Conservation (phyloP, 2,888 invertebrate genomes). For the Lampropteryx suffumata region DNA sequence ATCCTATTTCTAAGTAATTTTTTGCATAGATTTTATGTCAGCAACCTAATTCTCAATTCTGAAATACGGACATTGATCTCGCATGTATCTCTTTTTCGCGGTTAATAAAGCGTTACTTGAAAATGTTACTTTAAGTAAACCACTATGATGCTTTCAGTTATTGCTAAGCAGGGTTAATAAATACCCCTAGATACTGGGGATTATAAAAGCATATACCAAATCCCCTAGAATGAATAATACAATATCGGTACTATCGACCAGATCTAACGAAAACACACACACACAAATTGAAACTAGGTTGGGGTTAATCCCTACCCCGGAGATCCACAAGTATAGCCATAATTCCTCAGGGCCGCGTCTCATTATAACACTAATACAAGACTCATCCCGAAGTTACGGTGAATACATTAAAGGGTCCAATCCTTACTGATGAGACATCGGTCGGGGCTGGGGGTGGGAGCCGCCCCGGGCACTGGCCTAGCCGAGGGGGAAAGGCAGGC, state of each 20-base stretch:
- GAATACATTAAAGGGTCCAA: constrained; percentile 83
- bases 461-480: constrained; percentile 70
- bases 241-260: constrained; percentile 51
- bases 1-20: too few relatives aligned
- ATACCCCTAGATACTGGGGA: not conserved
- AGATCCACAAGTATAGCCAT: constrained; percentile 76
- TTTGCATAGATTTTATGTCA: too few relatives aligned
- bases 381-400: constrained; percentile 82
- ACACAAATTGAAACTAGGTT: constrained; percentile 78
- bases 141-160: too few relatives aligned
- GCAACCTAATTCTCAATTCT: too few relatives aligned
- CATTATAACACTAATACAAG: constrained; percentile 84
- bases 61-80: too few relatives aligned
- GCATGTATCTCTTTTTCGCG: too few relatives aligned
- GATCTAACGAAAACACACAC: constrained; percentile 60
- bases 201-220: constrained; percentile 13
- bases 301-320: constrained; percentile 70
- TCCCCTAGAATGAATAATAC: constrained; percentile 35
- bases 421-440: constrained; percentile 83
- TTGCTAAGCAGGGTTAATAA: too few relatives aligned
- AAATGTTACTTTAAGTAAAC: too few relatives aligned
- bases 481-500: constrained; percentile 74
- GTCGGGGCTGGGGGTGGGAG: constrained; percentile 62
- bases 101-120: too few relatives aligned
- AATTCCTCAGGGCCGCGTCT: constrained; percentile 82